These are phyloP conservation scores for Dendropsophus ebraccatus DNA, from an alignment of 2,113 vertebrate genomes.

Conservation along the genomic window DNA sequence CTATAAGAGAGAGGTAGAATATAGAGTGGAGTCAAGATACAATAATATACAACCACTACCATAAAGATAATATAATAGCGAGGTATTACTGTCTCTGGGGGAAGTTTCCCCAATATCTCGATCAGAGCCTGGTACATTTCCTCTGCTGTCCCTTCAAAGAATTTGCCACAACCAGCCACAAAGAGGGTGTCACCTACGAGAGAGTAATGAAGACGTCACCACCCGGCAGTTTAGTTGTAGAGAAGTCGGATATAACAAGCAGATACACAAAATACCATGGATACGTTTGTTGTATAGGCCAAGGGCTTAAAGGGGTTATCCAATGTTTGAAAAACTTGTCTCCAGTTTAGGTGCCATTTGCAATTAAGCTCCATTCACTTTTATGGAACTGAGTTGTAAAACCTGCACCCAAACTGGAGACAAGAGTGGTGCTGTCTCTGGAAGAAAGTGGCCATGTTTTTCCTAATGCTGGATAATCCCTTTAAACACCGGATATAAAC, in stretches of 20 bases:
- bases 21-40: background rate
- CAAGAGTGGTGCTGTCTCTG: no score
- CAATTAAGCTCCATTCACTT: no score
- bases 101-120: slow-evolving; percentile 85
- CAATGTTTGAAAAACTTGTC: no score
- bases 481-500: no score
- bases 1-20: slow-evolving; percentile 67
- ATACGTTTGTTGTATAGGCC: no score
- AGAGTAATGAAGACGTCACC: background rate
- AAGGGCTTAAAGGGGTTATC: no score
- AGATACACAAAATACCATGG: background rate
- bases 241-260: background rate
- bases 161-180: slow-evolving; percentile 94
- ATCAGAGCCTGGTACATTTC: slow-evolving; percentile 95
- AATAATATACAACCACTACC: background rate
- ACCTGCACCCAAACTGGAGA: no score
- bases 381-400: no score
- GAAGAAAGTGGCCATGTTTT: no score
- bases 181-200: slow-evolving; percentile 91
- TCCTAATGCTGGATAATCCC: no score
- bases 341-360: no score
- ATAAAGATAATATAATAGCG: no score
- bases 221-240: background rate
- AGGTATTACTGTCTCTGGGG: slow-evolving; percentile 87
- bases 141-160: slow-evolving; percentile 94